These are phyloP conservation scores for Psephotus haematonotus DNA, from an alignment of 2,113 vertebrate species.

Conservation along the genomic window DNA sequence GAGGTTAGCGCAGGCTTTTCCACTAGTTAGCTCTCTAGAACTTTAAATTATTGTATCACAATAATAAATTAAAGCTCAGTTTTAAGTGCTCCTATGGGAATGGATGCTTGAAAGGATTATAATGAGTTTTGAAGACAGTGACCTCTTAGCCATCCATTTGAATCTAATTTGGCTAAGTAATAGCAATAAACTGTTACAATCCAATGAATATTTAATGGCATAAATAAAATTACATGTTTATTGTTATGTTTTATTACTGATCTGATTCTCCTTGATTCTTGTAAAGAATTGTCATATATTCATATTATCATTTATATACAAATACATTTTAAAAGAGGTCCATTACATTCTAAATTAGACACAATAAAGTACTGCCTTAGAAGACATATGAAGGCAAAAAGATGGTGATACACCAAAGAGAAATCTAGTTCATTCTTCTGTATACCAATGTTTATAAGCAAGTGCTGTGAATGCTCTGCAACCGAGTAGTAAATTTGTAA, in stretches of 20 bases:
- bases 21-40: background rate
- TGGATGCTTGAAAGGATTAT: background rate
- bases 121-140: background rate
- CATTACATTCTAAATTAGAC: background rate
- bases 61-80: background rate
- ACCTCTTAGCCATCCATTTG: background rate
- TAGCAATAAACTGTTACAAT: slow-evolving; percentile 3
- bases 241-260: slow-evolving; percentile 3
- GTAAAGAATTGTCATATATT: background rate
- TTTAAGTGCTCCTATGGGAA: background rate
- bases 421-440: background rate
- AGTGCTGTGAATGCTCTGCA: background rate
- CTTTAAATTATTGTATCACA: background rate
- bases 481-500: background rate
- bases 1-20: background rate
- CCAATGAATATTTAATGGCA: background rate
- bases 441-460: background rate
- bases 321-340: background rate
- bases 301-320: background rate
- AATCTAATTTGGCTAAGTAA: slow-evolving; percentile 17
- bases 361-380: background rate
- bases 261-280: background rate
- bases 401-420: background rate
- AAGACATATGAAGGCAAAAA: background rate
- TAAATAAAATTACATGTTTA: background rate